Conservation (phyloP, 1,140 invertebrate species). For the Rhynchophorus ferrugineus region DNA sequence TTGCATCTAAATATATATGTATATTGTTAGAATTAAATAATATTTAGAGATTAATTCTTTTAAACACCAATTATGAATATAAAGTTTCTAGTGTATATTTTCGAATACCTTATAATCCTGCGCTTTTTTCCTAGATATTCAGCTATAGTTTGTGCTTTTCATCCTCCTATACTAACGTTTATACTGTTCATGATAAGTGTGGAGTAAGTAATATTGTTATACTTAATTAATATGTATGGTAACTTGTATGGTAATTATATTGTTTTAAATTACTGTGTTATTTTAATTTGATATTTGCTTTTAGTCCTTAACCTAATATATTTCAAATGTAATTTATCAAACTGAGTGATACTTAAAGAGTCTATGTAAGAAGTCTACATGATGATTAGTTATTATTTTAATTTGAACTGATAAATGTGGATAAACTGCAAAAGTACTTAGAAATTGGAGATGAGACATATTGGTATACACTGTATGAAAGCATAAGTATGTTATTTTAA, state of each 20-base stretch:
- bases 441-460: no score
- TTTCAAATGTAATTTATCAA: not conserved
- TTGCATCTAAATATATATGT: constrained; percentile 16
- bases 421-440: no score
- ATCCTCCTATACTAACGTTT: constrained; percentile 21
- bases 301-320: not conserved
- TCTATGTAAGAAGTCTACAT: no score
- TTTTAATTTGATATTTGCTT: not conserved
- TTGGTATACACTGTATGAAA: no score
- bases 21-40: constrained; percentile 16
- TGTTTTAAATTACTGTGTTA: constrained; percentile 27
- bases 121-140: constrained; percentile 18
- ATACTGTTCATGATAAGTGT: constrained; percentile 24
- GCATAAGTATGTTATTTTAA: no score
- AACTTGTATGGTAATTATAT: constrained; percentile 30
- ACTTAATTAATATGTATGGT: constrained; percentile 29
- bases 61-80: constrained; percentile 11
- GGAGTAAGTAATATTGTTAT: constrained; percentile 30
- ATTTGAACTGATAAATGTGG: no score
- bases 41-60: constrained; percentile 12
- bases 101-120: constrained; percentile 15
- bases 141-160: constrained; percentile 10
- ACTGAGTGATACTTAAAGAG: no score
- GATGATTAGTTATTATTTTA: no score
- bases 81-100: constrained; percentile 12